phyloP scores from a whole-genome alignment of 2,888 invertebrate species.

The Mesochorus sp. region DNA sequence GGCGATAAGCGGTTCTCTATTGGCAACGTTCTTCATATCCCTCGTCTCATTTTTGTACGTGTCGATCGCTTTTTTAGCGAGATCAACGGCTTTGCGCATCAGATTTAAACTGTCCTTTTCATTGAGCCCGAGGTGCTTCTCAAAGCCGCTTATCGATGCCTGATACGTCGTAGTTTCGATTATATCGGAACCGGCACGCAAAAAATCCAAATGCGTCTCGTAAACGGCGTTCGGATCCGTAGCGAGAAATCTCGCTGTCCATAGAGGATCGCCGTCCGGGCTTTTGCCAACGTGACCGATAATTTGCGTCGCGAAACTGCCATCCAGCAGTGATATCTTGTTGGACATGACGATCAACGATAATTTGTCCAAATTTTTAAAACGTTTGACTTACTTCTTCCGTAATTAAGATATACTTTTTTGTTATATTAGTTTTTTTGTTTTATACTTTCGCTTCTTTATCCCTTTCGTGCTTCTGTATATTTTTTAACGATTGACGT shows the following conservation, averaged over 20 bases:
- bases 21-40: slow-evolving; percentile 60
- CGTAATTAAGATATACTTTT: no score
- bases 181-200: slow-evolving; percentile 93
- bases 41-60: slow-evolving; percentile 69
- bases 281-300: slow-evolving; percentile 89
- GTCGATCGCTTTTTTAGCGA: slow-evolving; percentile 88
- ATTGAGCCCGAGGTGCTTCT: slow-evolving; percentile 88
- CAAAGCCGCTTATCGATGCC: slow-evolving; percentile 85
- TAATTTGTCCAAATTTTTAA: no score
- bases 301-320: slow-evolving; percentile 92
- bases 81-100: slow-evolving; percentile 88
- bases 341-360: slow-evolving; percentile 8
- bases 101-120: slow-evolving; percentile 87
- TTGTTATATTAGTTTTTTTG: no score
- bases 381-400: no score
- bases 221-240: slow-evolving; percentile 91
- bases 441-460: no score
- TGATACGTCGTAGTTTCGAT: slow-evolving; percentile 83
- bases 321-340: slow-evolving; percentile 83
- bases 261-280: slow-evolving; percentile 93
- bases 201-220: slow-evolving; percentile 91
- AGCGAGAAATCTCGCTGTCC: slow-evolving; percentile 92
- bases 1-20: slow-evolving; percentile 86
- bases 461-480: no score
- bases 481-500: no score